Evolutionary conservation across 2,888 invertebrate species (phyloP).

Genomic region (Pyrrhia umbra): DNA sequence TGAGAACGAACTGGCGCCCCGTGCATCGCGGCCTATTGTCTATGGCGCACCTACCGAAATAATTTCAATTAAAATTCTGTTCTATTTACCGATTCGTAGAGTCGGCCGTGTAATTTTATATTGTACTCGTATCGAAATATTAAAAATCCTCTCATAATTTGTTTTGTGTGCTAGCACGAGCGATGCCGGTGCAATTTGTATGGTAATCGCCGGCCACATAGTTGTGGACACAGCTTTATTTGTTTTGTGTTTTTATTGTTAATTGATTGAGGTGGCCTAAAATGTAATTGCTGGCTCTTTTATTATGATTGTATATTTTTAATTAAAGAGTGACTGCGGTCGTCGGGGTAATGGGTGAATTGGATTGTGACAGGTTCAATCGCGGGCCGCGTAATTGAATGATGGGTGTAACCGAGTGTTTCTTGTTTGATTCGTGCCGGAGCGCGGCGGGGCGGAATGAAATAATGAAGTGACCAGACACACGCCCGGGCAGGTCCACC

Average conservation of each 20-base stretch:
- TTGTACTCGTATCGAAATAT: conserved; percentile 48
- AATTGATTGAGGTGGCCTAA: conserved; percentile 49
- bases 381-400: conserved; percentile 18
- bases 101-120: conserved; percentile 51
- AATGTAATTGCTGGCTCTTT: conserved; percentile 37
- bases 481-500: neutral
- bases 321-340: conserved; percentile 45
- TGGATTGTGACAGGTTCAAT: conserved; percentile 7
- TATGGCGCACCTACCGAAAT: conserved; percentile 39
- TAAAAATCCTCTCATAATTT: conserved; percentile 52
- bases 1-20: conserved; percentile 22
- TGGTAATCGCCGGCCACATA: conserved; percentile 55
- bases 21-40: conserved; percentile 48
- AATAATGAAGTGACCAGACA: conserved; percentile 27
- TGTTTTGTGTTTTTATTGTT: conserved; percentile 50
- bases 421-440: conserved; percentile 25
- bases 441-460: conserved; percentile 27
- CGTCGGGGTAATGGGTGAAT: conserved; percentile 35
- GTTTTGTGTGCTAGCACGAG: conserved; percentile 12
- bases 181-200: conserved; percentile 54
- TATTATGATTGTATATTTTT: conserved; percentile 34
- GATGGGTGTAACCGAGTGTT: conserved; percentile 27
- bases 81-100: conserved; percentile 50
- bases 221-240: conserved; percentile 51
- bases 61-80: conserved; percentile 64